phyloP scores from a whole-genome alignment of 1,140 invertebrate genomes.

The Babylonia areolata region DNA sequence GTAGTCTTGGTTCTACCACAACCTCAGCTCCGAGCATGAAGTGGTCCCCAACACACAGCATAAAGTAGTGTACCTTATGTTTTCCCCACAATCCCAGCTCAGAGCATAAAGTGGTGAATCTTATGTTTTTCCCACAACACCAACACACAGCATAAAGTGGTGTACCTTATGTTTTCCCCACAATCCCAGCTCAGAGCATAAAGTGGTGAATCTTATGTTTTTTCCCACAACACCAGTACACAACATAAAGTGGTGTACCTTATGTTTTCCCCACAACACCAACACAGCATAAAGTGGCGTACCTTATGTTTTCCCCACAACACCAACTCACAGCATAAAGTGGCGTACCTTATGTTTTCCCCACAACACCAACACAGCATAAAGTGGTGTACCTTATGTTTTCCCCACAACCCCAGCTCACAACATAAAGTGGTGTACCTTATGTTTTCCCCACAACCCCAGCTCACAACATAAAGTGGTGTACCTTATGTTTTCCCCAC shows the following conservation, averaged over 20 bases:
- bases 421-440: too few relatives aligned
- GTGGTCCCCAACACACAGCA: too few relatives aligned
- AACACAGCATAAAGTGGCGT: not conserved
- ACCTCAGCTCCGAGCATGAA: too few relatives aligned
- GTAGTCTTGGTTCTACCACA: too few relatives aligned
- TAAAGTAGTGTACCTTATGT: slow-evolving; percentile 69
- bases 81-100: too few relatives aligned
- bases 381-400: too few relatives aligned
- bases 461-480: too few relatives aligned
- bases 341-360: not conserved
- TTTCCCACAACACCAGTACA: not conserved
- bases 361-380: too few relatives aligned
- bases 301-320: not conserved
- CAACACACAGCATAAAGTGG: not conserved
- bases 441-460: too few relatives aligned
- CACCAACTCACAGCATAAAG: not conserved
- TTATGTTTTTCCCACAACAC: not conserved
- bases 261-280: not conserved
- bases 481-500: too few relatives aligned
- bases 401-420: too few relatives aligned
- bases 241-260: not conserved
- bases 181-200: not conserved
- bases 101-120: not conserved
- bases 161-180: not conserved
- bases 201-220: not conserved